Base-by-base conservation (phyloP, 2,888 invertebrate species). In the Papilio protenor region DNA sequence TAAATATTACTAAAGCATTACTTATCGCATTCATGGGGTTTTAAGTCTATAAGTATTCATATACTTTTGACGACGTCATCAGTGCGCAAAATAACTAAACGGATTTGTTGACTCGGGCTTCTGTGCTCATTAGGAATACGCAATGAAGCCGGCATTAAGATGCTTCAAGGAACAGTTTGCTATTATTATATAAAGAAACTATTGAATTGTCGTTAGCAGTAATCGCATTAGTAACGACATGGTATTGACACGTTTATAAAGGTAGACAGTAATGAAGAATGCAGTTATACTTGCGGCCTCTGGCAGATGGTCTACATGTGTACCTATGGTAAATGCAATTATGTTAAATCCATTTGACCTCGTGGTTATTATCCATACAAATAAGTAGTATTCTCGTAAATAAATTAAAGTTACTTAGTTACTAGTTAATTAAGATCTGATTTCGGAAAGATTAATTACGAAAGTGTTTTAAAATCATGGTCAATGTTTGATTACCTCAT, bases 31-130 rank as follows among this genome's bases (percentile, higher is more conserved):
- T 77, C 74, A 73, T 70, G 74, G 77, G 74, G 77, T 74, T 77
- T 77, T 59, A 77, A 77, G 73, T 77, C 45, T 23, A 40, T 64
- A 21, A 64, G 52, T 61, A 57, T 61, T 70, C 59, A 78, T 64
- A 72, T 61, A 52, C 52, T 21, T 64, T 64, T 71, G 40, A 70
- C 14, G 77, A 78, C 78, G 78, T 75, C 75, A 78, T 78, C 78
- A 72, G 71, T 75, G 52, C 70, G 72, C 64, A 61, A 78, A 78
- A 72, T 78, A 71, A 71, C 78, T 78, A 75, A 78, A 78, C 40
- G 75, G 78, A 78, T 78, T 78, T 75, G 78, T 78, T 71, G 71
- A 70, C 52, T 52, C 61, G 45, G 75, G 75, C 77, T 78, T 78
- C 78, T 64, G 64, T 71, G 52, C 72, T 75, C 71, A 75, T 78